Evolutionary conservation across 2,888 invertebrate species (phyloP).

Genomic region (Alloscopus bannaensis): DNA sequence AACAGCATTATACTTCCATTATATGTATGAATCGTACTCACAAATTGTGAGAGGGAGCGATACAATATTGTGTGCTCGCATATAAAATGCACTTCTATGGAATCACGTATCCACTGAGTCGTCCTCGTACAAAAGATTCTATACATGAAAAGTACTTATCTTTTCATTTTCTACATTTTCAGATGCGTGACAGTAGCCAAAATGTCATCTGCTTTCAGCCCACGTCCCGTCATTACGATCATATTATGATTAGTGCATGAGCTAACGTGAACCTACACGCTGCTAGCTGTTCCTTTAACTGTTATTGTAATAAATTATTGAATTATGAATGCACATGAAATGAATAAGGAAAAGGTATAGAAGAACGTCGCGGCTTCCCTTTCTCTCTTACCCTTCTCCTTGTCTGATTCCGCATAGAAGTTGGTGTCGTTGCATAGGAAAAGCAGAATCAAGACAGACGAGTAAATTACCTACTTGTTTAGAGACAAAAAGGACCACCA

Average conservation of each 20-base stretch:
- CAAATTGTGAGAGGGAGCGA: not conserved
- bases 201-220: constrained; percentile 67
- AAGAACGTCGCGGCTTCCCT: no score
- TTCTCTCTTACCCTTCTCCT: not conserved
- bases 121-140: not conserved
- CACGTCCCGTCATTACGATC: constrained; percentile 65
- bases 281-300: constrained; percentile 55
- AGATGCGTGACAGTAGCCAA: constrained; percentile 66
- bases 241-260: constrained; percentile 61
- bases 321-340: constrained; percentile 14
- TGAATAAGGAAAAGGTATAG: not conserved
- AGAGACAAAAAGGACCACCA: constrained; percentile 40
- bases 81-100: not conserved
- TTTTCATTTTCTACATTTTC: constrained; percentile 60
- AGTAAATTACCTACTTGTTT: constrained; percentile 48
- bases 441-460: not conserved
- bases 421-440: constrained; percentile 1
- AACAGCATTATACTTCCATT: constrained; percentile 8
- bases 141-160: constrained; percentile 53
- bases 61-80: constrained; percentile 28
- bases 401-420: not conserved
- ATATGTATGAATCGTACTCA: not conserved
- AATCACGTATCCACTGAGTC: not conserved
- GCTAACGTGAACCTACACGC: constrained; percentile 55
- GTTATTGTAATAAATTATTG: constrained; percentile 62